Conservation (phyloP, 2,113 vertebrate genomes). For the Urocolius indicus region DNA sequence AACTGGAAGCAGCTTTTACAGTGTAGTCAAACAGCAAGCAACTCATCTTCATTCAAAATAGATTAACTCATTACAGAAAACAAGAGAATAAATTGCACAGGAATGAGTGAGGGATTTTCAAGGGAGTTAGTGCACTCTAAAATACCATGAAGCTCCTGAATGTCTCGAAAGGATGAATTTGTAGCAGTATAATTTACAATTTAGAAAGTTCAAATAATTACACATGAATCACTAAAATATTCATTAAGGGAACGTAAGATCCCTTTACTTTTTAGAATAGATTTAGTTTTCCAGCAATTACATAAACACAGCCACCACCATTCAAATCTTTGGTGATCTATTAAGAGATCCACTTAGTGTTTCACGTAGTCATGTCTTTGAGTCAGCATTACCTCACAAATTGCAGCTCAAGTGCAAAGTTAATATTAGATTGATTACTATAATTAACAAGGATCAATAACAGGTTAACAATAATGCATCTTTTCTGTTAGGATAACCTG, state of each 20-base stretch:
- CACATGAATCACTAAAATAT: background rate
- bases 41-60: background rate
- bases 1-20: background rate
- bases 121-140: background rate
- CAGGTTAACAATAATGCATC: background rate
- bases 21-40: background rate
- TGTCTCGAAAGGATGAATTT: conserved; percentile 5
- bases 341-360: background rate
- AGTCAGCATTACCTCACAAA: background rate
- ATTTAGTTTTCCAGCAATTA: background rate
- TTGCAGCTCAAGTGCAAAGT: background rate
- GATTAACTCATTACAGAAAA: conserved; percentile 21
- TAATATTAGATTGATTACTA: conserved; percentile 4
- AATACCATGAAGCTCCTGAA: background rate
- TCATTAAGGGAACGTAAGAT: background rate
- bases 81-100: background rate
- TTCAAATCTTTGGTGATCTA: background rate
- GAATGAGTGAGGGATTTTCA: background rate
- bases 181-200: background rate
- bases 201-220: conserved; percentile 49
- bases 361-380: background rate
- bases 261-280: background rate
- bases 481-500: background rate
- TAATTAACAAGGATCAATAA: conserved; percentile 39
- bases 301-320: background rate